A percentile compares a stretch with the other conserved stretches of the same genome.
These are phyloP conservation scores for Tenthredo livida DNA, from an alignment of 2,888 invertebrate species.

Conservation along the genomic window DNA sequence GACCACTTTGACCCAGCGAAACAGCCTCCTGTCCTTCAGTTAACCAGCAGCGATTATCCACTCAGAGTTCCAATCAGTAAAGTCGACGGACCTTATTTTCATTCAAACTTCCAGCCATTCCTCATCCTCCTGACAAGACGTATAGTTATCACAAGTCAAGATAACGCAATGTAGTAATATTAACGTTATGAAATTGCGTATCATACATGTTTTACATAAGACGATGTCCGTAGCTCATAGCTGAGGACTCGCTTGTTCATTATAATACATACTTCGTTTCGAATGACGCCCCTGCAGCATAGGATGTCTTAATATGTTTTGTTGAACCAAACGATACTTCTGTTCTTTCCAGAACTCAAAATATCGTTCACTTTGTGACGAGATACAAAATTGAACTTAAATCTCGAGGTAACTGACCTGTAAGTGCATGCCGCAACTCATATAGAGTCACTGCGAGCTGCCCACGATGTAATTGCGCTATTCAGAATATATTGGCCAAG, in stretches of 20 bases:
- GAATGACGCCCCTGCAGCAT: neutral
- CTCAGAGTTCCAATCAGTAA: constrained; percentile 40
- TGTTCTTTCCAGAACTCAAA: neutral
- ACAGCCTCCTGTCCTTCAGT: constrained; percentile 41
- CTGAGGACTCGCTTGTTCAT: neutral
- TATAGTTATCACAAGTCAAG: neutral
- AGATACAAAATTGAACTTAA: neutral
- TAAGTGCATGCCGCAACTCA: neutral
- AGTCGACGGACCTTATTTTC: constrained; percentile 8
- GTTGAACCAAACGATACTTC: neutral
- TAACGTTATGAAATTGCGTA: neutral
- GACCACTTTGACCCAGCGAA: constrained; percentile 41
- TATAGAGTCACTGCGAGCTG: neutral
- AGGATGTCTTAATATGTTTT: neutral
- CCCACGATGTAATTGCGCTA: neutral
- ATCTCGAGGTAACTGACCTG: constrained; percentile 12
- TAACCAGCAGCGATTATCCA: constrained; percentile 44
- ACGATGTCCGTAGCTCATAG: neutral
- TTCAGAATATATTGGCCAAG: neutral
- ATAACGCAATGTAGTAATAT: neutral
- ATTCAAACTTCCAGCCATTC: neutral
- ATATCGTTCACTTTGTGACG: neutral
- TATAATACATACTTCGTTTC: neutral
- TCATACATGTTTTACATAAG: neutral
- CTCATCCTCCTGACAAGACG: neutral